Evolutionary conservation across 2,888 invertebrate species (phyloP).

Genomic region (Mythimna impura): DNA sequence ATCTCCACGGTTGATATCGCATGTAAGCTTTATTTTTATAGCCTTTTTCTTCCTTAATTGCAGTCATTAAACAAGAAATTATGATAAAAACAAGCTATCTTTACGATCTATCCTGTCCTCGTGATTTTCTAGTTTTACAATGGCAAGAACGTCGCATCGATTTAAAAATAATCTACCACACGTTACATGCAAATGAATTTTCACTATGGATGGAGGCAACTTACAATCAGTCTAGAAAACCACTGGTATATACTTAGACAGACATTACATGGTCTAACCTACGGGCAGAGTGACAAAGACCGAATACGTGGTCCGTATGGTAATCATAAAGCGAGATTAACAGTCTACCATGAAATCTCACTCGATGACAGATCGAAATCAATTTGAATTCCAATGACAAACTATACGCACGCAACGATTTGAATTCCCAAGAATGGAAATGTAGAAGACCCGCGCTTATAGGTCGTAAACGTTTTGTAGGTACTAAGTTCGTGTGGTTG

Average conservation of each 20-base stretch:
- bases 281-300: slow-evolving; percentile 63
- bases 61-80: slow-evolving; percentile 33
- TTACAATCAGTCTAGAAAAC: slow-evolving; percentile 41
- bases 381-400: slow-evolving; percentile 74
- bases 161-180: neutral
- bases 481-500: slow-evolving; percentile 56
- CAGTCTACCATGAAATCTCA: slow-evolving; percentile 73
- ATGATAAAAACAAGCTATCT: slow-evolving; percentile 28
- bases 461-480: slow-evolving; percentile 71
- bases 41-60: slow-evolving; percentile 49
- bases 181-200: slow-evolving; percentile 32
- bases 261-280: slow-evolving; percentile 54
- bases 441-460: slow-evolving; percentile 66
- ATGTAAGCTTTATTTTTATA: slow-evolving; percentile 50
- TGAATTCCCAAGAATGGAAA: slow-evolving; percentile 72
- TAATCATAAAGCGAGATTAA: slow-evolving; percentile 74
- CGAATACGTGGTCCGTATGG: slow-evolving; percentile 71
- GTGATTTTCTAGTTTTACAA: slow-evolving; percentile 7
- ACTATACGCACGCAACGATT: slow-evolving; percentile 63
- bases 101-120: slow-evolving; percentile 3
- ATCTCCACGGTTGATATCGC: slow-evolving; percentile 41
- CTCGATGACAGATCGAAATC: slow-evolving; percentile 72
- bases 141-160: slow-evolving; percentile 4
- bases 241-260: slow-evolving; percentile 45
- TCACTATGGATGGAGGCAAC: slow-evolving; percentile 38